phyloP scores from a whole-genome alignment of 2,113 vertebrate species.

The Pluvianellus socialis region DNA sequence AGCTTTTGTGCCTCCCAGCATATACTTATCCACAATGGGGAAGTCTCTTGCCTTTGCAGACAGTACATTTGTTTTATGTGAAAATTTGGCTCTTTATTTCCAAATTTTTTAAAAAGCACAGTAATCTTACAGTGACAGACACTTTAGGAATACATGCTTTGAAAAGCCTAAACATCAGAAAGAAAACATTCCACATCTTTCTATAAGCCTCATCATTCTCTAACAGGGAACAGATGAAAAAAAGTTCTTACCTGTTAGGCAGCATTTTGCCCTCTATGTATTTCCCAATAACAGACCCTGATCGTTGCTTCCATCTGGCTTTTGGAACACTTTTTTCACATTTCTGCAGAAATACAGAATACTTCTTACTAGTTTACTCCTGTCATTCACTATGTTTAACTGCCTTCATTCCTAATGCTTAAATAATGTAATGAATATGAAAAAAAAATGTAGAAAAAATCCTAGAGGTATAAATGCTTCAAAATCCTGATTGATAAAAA shows the following conservation, averaged over 20 bases:
- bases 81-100: neutral
- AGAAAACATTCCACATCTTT: neutral
- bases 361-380: neutral
- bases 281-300: constrained; percentile 74
- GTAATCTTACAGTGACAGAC: neutral
- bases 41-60: neutral
- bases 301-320: constrained; percentile 71
- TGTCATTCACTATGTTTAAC: neutral
- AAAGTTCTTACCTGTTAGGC: constrained; percentile 75
- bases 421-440: neutral
- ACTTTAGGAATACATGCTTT: neutral
- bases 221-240: neutral
- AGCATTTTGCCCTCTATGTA: constrained; percentile 66
- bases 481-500: neutral
- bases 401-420: neutral
- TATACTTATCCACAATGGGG: neutral
- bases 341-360: constrained; percentile 78
- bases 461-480: neutral
- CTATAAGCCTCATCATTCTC: neutral
- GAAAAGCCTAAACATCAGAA: neutral
- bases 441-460: neutral
- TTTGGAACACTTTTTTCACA: constrained; percentile 65
- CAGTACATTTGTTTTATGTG: neutral
- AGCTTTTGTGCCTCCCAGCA: neutral
- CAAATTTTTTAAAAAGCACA: neutral